These are phyloP conservation scores for Pseudopodoces humilis DNA, from an alignment of 2,113 vertebrate species.

Conservation along the genomic window DNA sequence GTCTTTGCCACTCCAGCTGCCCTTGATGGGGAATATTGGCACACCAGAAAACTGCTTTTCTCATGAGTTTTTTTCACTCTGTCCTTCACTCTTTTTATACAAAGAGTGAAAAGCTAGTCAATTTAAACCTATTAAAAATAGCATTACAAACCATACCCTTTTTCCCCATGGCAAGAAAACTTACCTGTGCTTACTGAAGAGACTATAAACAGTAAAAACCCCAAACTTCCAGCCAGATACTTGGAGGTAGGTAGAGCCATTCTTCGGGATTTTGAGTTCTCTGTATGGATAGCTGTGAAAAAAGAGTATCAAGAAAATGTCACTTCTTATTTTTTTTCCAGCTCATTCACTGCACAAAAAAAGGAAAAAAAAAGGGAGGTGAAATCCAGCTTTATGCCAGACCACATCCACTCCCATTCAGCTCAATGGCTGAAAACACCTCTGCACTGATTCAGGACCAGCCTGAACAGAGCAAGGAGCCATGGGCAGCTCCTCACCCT, in stretches of 20 bases:
- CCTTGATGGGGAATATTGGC: neutral
- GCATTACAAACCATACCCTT: neutral
- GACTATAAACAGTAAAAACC: neutral
- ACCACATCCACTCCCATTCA: neutral
- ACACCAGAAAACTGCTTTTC: neutral
- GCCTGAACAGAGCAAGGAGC: neutral
- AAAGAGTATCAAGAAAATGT: neutral
- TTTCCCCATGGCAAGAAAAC: neutral
- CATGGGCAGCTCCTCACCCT: neutral
- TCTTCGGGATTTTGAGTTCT: neutral
- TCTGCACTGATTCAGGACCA: neutral
- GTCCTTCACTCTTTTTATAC: neutral
- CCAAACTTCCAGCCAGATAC: neutral
- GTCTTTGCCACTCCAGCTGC: neutral
- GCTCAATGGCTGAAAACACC: neutral
- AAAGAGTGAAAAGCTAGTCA: neutral
- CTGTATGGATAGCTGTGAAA: constrained; percentile 8
- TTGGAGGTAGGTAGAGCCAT: neutral
- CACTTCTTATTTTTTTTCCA: neutral
- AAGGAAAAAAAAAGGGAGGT: neutral
- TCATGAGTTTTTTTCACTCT: neutral
- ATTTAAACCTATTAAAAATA: neutral
- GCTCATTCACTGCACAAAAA: neutral
- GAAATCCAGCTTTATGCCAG: neutral
- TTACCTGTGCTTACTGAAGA: constrained; percentile 27